phyloP scores from a whole-genome alignment of 2,113 vertebrate species.

The Macroglossus sobrinus region DNA sequence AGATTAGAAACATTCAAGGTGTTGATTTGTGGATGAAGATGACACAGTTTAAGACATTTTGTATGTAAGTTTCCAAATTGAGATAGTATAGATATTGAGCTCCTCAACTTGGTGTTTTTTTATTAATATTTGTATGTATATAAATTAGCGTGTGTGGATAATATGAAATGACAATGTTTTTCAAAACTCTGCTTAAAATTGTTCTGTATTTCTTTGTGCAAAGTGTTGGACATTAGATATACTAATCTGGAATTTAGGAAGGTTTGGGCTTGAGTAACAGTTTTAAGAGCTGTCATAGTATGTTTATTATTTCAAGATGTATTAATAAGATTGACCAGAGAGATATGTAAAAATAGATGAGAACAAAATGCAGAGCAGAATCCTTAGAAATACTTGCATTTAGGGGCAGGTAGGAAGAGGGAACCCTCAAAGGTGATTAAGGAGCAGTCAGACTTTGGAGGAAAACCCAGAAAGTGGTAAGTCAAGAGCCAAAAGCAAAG shows the following conservation, averaged over 20 bases:
- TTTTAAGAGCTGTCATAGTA: not conserved
- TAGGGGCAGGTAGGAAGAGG: not conserved
- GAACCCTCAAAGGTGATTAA: not conserved
- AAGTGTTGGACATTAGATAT: not conserved
- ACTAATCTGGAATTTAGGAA: not conserved
- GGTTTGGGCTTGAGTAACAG: not conserved
- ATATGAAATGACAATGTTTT: not conserved
- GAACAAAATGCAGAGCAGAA: not conserved
- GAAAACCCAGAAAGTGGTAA: not conserved
- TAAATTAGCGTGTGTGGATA: not conserved
- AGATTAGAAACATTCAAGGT: not conserved
- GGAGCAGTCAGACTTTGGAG: not conserved
- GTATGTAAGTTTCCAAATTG: not conserved
- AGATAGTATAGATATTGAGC: not conserved
- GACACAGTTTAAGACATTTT: not conserved
- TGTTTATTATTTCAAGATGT: slow-evolving; percentile 24
- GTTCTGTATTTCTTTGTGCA: not conserved
- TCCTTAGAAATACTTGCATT: not conserved
- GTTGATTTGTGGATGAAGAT: not conserved
- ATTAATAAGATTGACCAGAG: not conserved
- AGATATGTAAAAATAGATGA: slow-evolving; percentile 5
- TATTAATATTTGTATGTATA: not conserved
- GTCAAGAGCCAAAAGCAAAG: not conserved
- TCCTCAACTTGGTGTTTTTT: not conserved
- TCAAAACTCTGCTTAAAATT: slow-evolving; percentile 18